These are phyloP conservation scores for Paedocypris sp. DNA, from an alignment of 2,113 vertebrate genomes.

Conservation along the genomic window DNA sequence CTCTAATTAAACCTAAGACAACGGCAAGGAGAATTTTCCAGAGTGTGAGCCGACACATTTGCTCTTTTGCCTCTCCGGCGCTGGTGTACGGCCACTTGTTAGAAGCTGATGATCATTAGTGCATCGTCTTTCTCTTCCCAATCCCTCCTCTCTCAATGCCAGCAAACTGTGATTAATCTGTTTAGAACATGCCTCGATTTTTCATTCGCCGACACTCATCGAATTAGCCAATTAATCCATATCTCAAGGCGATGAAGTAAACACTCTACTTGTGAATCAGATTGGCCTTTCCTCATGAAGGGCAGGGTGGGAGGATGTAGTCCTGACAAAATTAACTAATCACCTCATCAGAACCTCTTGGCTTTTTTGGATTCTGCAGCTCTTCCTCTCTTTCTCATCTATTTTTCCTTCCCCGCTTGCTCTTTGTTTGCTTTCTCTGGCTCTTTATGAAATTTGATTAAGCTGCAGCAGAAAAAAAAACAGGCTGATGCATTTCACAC, in stretches of 20 bases:
- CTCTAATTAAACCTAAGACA: slow-evolving; percentile 56
- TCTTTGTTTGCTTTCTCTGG: slow-evolving; percentile 37
- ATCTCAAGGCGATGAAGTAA: slow-evolving; percentile 47
- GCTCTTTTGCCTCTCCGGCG: slow-evolving; percentile 49
- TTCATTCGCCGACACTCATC: slow-evolving; percentile 56
- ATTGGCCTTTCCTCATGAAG: background rate
- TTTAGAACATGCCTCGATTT: slow-evolving; percentile 50
- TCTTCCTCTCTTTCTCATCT: background rate
- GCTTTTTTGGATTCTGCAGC: slow-evolving; percentile 4
- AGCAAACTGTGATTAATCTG: slow-evolving; percentile 68
- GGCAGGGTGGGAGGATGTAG: slow-evolving; percentile 39
- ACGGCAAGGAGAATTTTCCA: slow-evolving; percentile 35
- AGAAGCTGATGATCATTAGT: slow-evolving; percentile 52
- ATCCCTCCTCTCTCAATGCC: slow-evolving; percentile 42
- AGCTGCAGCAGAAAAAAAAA: slow-evolving; percentile 42
- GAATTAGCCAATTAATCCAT: slow-evolving; percentile 68
- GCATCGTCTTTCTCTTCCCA: background rate
- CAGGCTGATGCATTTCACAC: slow-evolving; percentile 39
- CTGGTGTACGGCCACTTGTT: slow-evolving; percentile 52
- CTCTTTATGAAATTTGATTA: slow-evolving; percentile 52
- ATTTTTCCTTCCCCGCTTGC: slow-evolving; percentile 9
- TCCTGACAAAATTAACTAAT: slow-evolving; percentile 56
- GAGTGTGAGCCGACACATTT: slow-evolving; percentile 38
- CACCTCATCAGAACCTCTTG: slow-evolving; percentile 36
- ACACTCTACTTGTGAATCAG: slow-evolving; percentile 21